phyloP scores from a whole-genome alignment of 1,140 invertebrate species.

The Chlorops oryzae region DNA sequence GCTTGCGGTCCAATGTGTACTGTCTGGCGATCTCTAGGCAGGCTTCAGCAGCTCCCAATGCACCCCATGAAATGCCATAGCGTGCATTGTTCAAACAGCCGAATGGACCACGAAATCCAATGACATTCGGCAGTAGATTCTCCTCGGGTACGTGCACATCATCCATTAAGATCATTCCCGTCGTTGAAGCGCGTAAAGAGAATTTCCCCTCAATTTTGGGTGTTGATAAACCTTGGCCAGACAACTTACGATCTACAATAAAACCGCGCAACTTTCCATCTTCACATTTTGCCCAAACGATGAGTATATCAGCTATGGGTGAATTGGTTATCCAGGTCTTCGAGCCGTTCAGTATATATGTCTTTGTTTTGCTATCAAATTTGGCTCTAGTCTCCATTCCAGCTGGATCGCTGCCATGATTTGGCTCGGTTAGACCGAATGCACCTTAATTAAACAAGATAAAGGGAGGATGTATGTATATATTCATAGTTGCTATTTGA shows the following conservation, averaged over 20 bases:
- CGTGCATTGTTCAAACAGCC: conserved; percentile 94
- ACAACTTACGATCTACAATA: conserved; percentile 81
- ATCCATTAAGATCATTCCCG: conserved; percentile 97
- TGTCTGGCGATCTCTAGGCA: conserved; percentile 83
- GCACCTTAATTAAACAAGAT: conserved; percentile 51
- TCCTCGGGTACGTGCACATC: conserved; percentile 86
- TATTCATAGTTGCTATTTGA: background rate
- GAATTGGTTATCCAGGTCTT: conserved; percentile 98
- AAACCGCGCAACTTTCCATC: conserved; percentile 83
- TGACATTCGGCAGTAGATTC: conserved; percentile 79
- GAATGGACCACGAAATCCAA: conserved; percentile 89
- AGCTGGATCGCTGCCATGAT: conserved; percentile 91
- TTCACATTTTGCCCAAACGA: conserved; percentile 88
- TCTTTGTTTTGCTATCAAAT: conserved; percentile 63
- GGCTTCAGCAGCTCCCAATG: conserved; percentile 90
- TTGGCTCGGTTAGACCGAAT: conserved; percentile 97
- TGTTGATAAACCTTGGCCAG: conserved; percentile 70
- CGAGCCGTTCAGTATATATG: conserved; percentile 77
- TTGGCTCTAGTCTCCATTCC: conserved; percentile 84
- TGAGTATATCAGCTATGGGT: conserved; percentile 83
- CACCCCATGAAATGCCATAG: conserved; percentile 96
- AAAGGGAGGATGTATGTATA: conserved; percentile 2
- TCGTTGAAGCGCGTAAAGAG: conserved; percentile 86
- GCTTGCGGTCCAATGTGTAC: conserved; percentile 88
- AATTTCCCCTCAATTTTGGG: conserved; percentile 98